These are phyloP conservation scores for Tetragonisca angustula DNA, from an alignment of 2,888 invertebrate genomes.

Conservation along the genomic window DNA sequence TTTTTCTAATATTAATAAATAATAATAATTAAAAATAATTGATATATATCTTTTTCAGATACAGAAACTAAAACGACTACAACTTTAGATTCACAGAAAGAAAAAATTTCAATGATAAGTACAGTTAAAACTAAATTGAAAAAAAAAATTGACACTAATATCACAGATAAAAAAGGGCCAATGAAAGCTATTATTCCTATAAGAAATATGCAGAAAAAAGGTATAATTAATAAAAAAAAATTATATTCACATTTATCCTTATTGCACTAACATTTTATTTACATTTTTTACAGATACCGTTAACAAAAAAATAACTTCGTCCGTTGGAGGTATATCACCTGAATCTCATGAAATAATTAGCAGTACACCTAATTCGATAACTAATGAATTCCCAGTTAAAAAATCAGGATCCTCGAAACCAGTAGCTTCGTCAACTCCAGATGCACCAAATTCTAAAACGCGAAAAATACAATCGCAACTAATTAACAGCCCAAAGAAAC, in stretches of 20 bases:
- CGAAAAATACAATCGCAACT: slow-evolving; percentile 19
- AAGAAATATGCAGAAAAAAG: slow-evolving; percentile 78
- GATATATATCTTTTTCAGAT: slow-evolving; percentile 22
- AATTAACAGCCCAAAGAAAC: slow-evolving; percentile 46
- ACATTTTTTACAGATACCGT: slow-evolving; percentile 52
- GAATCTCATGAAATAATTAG: slow-evolving; percentile 68
- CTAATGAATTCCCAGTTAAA: slow-evolving; percentile 43
- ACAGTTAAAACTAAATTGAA: slow-evolving; percentile 75
- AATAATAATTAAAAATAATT: neutral
- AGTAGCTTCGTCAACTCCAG: slow-evolving; percentile 80
- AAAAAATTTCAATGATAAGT: slow-evolving; percentile 49
- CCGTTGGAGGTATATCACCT: slow-evolving; percentile 66
- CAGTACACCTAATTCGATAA: slow-evolving; percentile 76
- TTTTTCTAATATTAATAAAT: neutral
- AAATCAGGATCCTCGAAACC: slow-evolving; percentile 75
- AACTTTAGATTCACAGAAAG: slow-evolving; percentile 46
- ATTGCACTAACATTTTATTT: slow-evolving; percentile 10
- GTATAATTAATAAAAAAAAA: slow-evolving; percentile 56
- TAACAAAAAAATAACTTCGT: slow-evolving; percentile 52
- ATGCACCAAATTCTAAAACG: slow-evolving; percentile 51
- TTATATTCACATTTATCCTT: neutral
- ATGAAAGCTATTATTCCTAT: slow-evolving; percentile 80
- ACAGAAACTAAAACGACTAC: neutral
- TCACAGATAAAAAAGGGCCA: slow-evolving; percentile 77
- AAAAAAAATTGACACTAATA: slow-evolving; percentile 67